phyloP scores from a whole-genome alignment of 1,140 invertebrate species.

The Ceratosolen fusciceps region DNA sequence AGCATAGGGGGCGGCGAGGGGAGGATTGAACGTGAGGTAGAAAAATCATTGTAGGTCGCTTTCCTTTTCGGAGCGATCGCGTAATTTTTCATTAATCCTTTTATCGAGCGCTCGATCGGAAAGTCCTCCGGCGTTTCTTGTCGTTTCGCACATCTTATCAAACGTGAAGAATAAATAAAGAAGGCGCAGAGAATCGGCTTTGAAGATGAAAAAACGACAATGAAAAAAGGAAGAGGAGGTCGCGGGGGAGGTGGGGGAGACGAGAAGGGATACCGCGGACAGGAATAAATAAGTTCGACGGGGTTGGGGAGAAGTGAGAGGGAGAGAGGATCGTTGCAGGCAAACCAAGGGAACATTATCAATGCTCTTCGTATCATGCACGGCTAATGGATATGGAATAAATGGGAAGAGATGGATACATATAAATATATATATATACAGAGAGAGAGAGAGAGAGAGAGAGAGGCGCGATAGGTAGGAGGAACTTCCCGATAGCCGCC shows the following conservation, averaged over 20 bases:
- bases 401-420: too few relatives aligned
- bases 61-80: not conserved
- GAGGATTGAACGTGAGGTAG: not conserved
- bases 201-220: not conserved
- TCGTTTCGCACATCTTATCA: not conserved
- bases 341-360: constrained; percentile 14
- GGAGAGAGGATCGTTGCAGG: not conserved
- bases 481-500: too few relatives aligned
- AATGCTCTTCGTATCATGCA: not conserved
- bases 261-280: not conserved
- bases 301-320: not conserved
- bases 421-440: too few relatives aligned
- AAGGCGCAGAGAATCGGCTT: not conserved
- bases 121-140: not conserved
- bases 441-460: too few relatives aligned
- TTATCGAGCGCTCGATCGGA: not conserved
- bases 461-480: too few relatives aligned
- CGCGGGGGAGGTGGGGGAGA: not conserved
- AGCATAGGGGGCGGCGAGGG: too few relatives aligned
- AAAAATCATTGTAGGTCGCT: constrained; percentile 24
- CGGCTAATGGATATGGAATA: too few relatives aligned
- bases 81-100: constrained; percentile 37
- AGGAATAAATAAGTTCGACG: not conserved
- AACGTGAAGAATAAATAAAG: not conserved
- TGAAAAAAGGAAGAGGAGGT: not conserved